These are phyloP conservation scores for Eurytoma adleriae DNA, from an alignment of 2,888 invertebrate genomes.

Conservation along the genomic window DNA sequence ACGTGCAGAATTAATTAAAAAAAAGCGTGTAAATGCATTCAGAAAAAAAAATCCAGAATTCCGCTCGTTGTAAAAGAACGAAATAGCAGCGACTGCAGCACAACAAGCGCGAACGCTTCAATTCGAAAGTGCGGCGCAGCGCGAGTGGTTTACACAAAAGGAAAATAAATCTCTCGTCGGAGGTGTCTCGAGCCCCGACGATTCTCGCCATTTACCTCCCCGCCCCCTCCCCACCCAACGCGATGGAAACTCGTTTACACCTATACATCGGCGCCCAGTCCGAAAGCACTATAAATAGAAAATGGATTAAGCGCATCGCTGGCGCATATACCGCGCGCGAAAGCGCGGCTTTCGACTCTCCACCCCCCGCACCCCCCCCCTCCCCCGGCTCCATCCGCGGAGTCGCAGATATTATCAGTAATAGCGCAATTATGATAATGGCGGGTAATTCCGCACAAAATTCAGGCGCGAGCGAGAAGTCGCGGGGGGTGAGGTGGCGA, in stretches of 20 bases:
- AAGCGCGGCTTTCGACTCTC: slow-evolving; percentile 14
- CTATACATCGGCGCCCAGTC: slow-evolving; percentile 60
- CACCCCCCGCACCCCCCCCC: slow-evolving; percentile 53
- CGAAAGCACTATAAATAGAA: slow-evolving; percentile 73
- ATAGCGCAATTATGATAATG: slow-evolving; percentile 76
- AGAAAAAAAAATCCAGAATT: too few relatives aligned
- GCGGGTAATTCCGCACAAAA: slow-evolving; percentile 75
- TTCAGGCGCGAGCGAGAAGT: slow-evolving; percentile 65
- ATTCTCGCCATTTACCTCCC: slow-evolving; percentile 41
- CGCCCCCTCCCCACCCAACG: not conserved
- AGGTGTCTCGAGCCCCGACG: not conserved
- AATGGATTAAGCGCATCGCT: slow-evolving; percentile 72
- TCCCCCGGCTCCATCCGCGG: slow-evolving; percentile 34
- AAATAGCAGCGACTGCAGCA: too few relatives aligned
- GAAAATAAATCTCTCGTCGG: slow-evolving; percentile 41
- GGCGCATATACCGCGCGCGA: slow-evolving; percentile 6
- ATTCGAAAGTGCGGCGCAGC: too few relatives aligned
- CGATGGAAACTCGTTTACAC: slow-evolving; percentile 52
- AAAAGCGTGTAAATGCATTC: too few relatives aligned
- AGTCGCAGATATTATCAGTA: slow-evolving; percentile 73
- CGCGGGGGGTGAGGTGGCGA: slow-evolving; percentile 19
- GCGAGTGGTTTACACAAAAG: slow-evolving; percentile 40
- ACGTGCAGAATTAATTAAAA: too few relatives aligned
- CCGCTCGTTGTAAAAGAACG: too few relatives aligned
- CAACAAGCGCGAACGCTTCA: too few relatives aligned